Base-by-base conservation (phyloP, 2,113 vertebrate genomes). In the Mesoclemmys tuberculata region DNA sequence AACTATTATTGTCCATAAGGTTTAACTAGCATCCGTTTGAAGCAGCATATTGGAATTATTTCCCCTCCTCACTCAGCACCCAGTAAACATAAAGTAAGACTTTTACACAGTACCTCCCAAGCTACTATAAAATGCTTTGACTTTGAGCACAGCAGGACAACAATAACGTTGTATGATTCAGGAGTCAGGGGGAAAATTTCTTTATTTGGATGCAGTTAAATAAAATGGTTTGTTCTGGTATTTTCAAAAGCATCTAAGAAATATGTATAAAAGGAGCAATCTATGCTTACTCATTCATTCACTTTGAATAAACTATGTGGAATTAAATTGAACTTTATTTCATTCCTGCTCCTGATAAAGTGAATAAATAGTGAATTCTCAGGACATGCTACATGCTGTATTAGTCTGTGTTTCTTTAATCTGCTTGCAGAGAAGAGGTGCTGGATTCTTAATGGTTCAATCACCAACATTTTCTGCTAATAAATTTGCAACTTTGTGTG, bases 151-250 rank as follows among this genome's bases (percentile, higher is more conserved):
- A 91, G 88, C 10, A 82, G 83, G 93, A 93, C 71, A 97, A 94
- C 96, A 96, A 89, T 90, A 97, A 93, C 80, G 82, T 88, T 97
- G 85, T 93, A 95, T 97, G 92, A 96, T 96, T 95, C 96, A 95
- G 94, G 68, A 97, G 93, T 87, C 82, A 21, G 94, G 96, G 95
- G 93, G 97, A 97, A 96, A 89, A 93, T 58, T 95, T 93, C 94
- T 97, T 97, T 97, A 95, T 96, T 92, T 96, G 92, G 93, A 95
- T 94, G 94, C 96, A 97, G 90, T 95, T 96, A 96, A 95, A 97
- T 82, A 92, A 95, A 97, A 95, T 90, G 80, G 82, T 96, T 96
- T 94, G 90, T 93, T 96, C 93, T 96, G 82, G 90, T 95, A 97
- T 96, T 94, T 94, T 97, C 96, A 97, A 97, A 96, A 94, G 89